Conservation (phyloP, 37 sponge, comb jelly and placozoan genomes). For the Crambe crambe region DNA sequence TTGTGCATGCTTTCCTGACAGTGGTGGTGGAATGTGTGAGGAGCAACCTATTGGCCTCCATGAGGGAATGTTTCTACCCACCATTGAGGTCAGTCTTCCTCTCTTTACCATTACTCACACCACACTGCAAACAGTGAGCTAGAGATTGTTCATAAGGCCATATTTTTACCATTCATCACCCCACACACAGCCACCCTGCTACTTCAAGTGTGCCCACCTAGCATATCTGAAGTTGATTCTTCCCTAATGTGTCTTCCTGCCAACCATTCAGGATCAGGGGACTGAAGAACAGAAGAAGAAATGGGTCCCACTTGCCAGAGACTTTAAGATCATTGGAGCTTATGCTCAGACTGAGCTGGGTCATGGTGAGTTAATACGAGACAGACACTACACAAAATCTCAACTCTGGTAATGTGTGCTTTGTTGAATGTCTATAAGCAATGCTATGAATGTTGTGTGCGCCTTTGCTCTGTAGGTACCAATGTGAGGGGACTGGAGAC, state of each 20-base stretch:
- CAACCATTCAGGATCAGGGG: slow-evolving; percentile 58
- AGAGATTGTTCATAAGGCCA: not conserved
- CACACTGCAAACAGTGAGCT: not conserved
- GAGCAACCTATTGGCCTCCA: slow-evolving; percentile 61
- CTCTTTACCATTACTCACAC: no score
- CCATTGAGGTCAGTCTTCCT: slow-evolving; percentile 61
- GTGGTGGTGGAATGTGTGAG: slow-evolving; percentile 61
- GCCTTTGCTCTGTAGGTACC: slow-evolving; percentile 62
- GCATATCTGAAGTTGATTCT: not conserved
- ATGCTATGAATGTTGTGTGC: not conserved
- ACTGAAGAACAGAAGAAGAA: slow-evolving; percentile 80
- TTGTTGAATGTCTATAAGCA: not conserved
- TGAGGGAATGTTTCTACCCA: slow-evolving; percentile 82
- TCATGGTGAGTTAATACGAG: slow-evolving; percentile 62
- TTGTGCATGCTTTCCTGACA: not conserved
- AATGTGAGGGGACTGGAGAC: slow-evolving; percentile 90
- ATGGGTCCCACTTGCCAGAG: slow-evolving; percentile 77
- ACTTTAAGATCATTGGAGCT: slow-evolving; percentile 78
- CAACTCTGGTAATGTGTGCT: no score
- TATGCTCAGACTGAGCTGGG: slow-evolving; percentile 97
- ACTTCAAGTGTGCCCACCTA: no score
- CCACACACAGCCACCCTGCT: not conserved
- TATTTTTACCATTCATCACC: not conserved
- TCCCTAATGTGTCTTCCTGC: not conserved
- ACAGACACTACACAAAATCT: not conserved